Evolutionary conservation across 2,113 vertebrate species (phyloP).

Genomic region (Eudyptes chrysolophus): DNA sequence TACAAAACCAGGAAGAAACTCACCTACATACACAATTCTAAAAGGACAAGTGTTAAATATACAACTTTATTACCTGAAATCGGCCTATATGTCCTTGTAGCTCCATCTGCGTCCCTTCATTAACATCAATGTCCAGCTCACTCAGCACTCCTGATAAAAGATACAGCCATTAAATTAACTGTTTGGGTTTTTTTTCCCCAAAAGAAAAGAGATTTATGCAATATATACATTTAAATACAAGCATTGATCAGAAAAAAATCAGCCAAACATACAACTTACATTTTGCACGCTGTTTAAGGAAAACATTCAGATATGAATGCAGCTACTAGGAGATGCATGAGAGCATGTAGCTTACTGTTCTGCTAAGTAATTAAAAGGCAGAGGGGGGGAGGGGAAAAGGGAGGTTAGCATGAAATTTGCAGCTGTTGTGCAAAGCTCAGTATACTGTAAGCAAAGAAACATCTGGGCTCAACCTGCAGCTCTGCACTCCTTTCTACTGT

Average conservation of each 20-base stretch:
- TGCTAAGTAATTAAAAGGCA: background rate
- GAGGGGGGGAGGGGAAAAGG: background rate
- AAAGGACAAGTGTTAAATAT: background rate
- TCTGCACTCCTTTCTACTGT: background rate
- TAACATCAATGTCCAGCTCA: slow-evolving; percentile 83
- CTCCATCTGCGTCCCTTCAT: slow-evolving; percentile 86
- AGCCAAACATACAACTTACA: background rate
- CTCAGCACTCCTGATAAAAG: slow-evolving; percentile 79
- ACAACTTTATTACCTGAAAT: slow-evolving; percentile 86
- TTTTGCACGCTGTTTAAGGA: background rate
- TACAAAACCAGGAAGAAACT: background rate
- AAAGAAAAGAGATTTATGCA: background rate
- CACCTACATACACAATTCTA: background rate
- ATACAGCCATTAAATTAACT: background rate
- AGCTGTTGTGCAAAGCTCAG: background rate
- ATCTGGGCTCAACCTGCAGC: background rate
- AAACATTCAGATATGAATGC: background rate
- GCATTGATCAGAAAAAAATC: background rate
- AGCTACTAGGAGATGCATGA: background rate
- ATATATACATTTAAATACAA: background rate
- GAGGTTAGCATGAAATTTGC: background rate
- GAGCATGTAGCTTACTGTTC: background rate
- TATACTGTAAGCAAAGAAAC: background rate
- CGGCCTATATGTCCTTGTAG: slow-evolving; percentile 90
- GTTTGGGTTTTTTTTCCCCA: too few relatives aligned